A percentile compares a stretch with the other conserved stretches of the same genome.
phyloP scores from a whole-genome alignment of 92 coral and sea anemone species.

The Diadumene lineata region DNA sequence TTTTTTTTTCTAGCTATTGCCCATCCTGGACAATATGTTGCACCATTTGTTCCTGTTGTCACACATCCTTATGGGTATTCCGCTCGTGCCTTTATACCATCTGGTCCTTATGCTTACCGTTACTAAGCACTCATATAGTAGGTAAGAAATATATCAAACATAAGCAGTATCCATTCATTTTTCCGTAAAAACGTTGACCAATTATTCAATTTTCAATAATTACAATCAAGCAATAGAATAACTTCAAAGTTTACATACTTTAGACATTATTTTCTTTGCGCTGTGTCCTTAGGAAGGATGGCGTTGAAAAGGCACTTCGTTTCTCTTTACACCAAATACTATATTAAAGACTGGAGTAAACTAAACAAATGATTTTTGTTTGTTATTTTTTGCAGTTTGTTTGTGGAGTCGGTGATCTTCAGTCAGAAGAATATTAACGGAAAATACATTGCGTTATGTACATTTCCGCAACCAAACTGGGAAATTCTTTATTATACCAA shows the following conservation, averaged over 20 bases:
- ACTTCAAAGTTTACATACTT: too few relatives aligned
- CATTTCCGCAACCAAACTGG: not conserved
- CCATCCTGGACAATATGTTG: conserved; percentile 9
- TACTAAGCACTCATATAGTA: not conserved
- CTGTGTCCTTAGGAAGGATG: too few relatives aligned
- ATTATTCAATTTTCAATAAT: too few relatives aligned
- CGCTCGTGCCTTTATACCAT: not conserved
- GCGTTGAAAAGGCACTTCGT: too few relatives aligned
- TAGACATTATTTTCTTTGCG: too few relatives aligned
- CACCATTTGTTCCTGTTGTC: conserved; percentile 14
- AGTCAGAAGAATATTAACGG: not conserved
- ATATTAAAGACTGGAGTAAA: too few relatives aligned
- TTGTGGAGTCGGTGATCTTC: not conserved
- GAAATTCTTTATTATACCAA: not conserved
- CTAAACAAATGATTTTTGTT: too few relatives aligned
- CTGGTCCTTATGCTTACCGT: not conserved
- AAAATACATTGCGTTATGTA: not conserved
- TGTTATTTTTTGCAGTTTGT: not conserved
- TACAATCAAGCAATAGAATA: too few relatives aligned
- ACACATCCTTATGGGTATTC: conserved; percentile 18
- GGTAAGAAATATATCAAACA: not conserved
- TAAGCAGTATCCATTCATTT: not conserved
- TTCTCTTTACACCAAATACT: too few relatives aligned
- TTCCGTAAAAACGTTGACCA: too few relatives aligned
- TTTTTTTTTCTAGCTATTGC: not conserved